Conservation (phyloP, 2,888 invertebrate species). For the Agrotis puta region DNA sequence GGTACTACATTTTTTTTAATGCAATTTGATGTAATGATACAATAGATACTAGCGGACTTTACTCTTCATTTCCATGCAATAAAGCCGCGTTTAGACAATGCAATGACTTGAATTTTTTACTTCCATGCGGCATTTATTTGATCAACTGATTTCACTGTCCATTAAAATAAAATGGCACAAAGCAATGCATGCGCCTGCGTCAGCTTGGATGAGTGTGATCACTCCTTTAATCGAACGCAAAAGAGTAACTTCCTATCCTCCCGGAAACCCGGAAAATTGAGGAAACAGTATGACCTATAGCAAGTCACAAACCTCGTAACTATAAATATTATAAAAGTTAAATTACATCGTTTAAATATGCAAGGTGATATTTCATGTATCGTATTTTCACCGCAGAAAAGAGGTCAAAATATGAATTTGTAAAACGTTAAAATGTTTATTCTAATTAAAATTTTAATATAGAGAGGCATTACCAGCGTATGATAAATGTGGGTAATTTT, state of each 20-base stretch:
- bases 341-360: not conserved
- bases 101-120: no score
- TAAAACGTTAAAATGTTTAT: constrained; percentile 1
- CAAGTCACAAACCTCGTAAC: constrained; percentile 12
- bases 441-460: constrained; percentile 9
- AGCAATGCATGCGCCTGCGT: no score
- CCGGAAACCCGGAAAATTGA: not conserved
- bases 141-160: no score
- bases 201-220: no score
- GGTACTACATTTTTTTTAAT: no score
- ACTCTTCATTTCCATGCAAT: no score
- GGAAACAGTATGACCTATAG: not conserved
- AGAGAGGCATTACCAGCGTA: no score
- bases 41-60: no score
- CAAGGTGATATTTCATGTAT: not conserved
- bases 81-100: no score
- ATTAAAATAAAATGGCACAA: no score
- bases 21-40: no score
- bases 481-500: not conserved
- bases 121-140: no score
- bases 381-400: constrained; percentile 8
- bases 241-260: not conserved
- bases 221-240: constrained; percentile 7
- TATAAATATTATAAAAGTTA: constrained; percentile 14
- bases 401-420: not conserved